Evolutionary conservation across 2,888 invertebrate species (phyloP), one percentile per base, ranked within the genome.

Genomic region (Nomada fucata): DNA sequence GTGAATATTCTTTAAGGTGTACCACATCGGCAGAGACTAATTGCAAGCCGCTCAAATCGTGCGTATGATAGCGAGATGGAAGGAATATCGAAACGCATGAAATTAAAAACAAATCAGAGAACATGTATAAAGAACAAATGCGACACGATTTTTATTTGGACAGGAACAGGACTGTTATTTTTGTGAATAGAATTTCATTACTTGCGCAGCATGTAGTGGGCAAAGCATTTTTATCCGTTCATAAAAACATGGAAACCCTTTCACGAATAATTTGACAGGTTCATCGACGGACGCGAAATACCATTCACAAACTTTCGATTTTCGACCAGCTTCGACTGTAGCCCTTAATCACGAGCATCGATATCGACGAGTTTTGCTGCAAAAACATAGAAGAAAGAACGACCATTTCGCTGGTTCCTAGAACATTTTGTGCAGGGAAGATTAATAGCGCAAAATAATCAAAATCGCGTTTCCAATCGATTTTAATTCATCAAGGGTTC

Each of bases 191-290:
- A 7, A 23, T 52, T 52, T 72, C 55, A 63, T 79, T 72, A 68
- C 36, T 74, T 74, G 52, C 9, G 26, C 53, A 47, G n/a, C 47
- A 47, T 26, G 5, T 44, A 61, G 18, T 11, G 20, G 63, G 50
- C 36, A 52, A 53, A 68, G 36, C 72, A 57, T 64, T 68, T 73
- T 64, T 42, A 69, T 79, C 61, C 44, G 36, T 18, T 29, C 50
- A 60, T 70, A 57, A 69, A 68, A 79, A 73, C 73, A 79, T 7
- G 55, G 55, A 74, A 81, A 79, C 23, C 55, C 79, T 74, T 81
- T 81, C 64, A 74, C 73, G 44, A 47, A 59, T 65, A 79, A 81
- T 81, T 81, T 73, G 69, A n/a, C 72, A 52, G 53, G 20, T 67
- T 78, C 55, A 80, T 68, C 67, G 50, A 4, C n/a, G 52, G 36